Conservation (phyloP, 2,797 vertebrate genomes). For the Argentina silus region DNA sequence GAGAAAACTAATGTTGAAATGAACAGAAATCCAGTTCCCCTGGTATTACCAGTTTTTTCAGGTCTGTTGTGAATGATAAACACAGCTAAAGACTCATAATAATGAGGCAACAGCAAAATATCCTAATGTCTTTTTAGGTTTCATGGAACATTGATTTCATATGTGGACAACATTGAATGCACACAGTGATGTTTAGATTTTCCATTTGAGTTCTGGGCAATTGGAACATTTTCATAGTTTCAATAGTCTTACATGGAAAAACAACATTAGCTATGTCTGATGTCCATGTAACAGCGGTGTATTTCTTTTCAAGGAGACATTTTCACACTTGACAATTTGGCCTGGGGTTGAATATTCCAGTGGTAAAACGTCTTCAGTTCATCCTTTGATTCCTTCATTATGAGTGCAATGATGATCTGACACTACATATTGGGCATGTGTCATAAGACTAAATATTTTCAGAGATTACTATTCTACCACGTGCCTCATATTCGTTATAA, state of each 20-base stretch:
- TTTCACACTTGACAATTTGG: background rate
- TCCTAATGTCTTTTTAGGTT: background rate
- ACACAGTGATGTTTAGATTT: background rate
- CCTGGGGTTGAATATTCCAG: background rate
- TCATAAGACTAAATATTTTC: background rate
- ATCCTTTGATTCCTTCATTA: background rate
- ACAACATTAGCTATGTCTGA: background rate
- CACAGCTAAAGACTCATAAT: background rate
- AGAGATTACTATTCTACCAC: constrained; percentile 37
- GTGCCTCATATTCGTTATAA: constrained; percentile 50
- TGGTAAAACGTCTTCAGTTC: background rate
- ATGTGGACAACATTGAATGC: background rate
- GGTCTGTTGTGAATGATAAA: background rate
- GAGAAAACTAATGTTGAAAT: background rate
- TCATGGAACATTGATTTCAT: background rate
- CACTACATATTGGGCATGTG: background rate
- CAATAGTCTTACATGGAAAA: background rate
- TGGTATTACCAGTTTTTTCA: background rate
- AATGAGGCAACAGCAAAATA: background rate
- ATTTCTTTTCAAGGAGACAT: background rate
- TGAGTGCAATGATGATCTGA: background rate
- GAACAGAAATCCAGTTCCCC: background rate
- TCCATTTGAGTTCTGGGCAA: background rate
- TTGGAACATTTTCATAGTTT: background rate
- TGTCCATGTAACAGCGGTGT: background rate